Evolutionary conservation across 2,113 vertebrate species (phyloP), one percentile per base, ranked within the genome.

Genomic region (Eublepharis macularius): DNA sequence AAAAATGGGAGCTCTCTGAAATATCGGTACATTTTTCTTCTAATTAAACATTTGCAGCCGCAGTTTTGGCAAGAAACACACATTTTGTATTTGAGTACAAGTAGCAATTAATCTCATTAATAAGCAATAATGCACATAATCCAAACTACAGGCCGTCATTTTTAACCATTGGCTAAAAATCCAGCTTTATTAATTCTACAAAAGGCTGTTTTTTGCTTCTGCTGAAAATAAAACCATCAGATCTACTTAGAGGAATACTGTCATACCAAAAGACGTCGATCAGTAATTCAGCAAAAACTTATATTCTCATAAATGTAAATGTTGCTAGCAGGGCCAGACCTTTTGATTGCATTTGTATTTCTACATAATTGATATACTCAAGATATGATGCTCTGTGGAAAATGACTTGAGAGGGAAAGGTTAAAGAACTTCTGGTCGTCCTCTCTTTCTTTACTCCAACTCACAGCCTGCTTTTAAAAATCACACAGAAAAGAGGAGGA

Each of bases 21-120:
- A 47, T 47, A 10, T 47, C 45, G 5, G 5, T 47, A 47, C 5
- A 47, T 47, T 43, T 43, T n/a, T 43, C 6, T 73, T 73, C 39
- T 43, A 26, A 13, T 19, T 72, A 8, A 16, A 70, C 17, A 70
- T 17, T n/a, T n/a, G 41, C 12, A 75, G 12, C 73, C 47, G n/a
- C 29, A 49, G 47, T 94, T 94, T 92, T 87, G 88, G 86, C 93
- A 91, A 94, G 94, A 85, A 83, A 54, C 74, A 91, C 96, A 89
- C 90, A 95, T 88, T 82, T 91, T 92, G 82, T 91, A 95, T 90
- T 90, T 93, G 89, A 93, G 89, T 83, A 93, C 82, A 86, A 86
- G 76, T 83, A 95, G 94, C 95, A 95, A 94, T 97, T 95, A 95
- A 92, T 94, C 89, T 94, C 92, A 95, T 96, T 96, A 97, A 96